Conservation (phyloP, 2,797 vertebrate genomes). For the Falco rusticolus region DNA sequence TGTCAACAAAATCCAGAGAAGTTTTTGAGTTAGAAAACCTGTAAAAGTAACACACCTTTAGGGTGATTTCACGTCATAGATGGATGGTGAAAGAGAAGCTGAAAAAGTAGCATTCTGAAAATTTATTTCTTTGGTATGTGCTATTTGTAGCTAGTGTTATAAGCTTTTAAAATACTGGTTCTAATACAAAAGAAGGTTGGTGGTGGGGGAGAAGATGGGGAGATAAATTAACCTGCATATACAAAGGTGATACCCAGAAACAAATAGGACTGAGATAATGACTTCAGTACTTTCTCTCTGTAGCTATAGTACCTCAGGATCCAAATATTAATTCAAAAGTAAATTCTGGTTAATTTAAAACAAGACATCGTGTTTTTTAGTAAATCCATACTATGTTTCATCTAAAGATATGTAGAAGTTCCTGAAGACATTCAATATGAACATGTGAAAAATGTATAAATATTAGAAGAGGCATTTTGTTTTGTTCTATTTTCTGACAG, state of each 20-base stretch:
- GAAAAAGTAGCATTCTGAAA: neutral
- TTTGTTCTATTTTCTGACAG: neutral
- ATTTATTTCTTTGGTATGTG: neutral
- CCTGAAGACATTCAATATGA: neutral
- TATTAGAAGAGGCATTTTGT: neutral
- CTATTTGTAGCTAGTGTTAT: neutral
- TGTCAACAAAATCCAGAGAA: neutral
- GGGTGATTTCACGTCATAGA: neutral
- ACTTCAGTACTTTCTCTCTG: neutral
- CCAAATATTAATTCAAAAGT: neutral
- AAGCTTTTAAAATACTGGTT: neutral
- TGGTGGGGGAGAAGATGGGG: fast-evolving
- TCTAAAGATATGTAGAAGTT: neutral
- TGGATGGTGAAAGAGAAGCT: neutral
- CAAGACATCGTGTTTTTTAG: neutral
- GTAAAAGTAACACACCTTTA: neutral
- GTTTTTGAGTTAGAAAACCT: neutral
- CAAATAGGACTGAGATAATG: neutral
- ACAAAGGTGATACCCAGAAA: neutral
- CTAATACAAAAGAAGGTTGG: neutral
- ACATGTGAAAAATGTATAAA: neutral
- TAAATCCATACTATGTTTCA: neutral
- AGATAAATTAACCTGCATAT: neutral
- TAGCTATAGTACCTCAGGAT: neutral
- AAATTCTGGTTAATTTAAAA: neutral